Percentiles rank a stretch among this genome's conserved stretches.
Conservation (phyloP, 1,140 invertebrate species). For the Sinella curviseta region DNA sequence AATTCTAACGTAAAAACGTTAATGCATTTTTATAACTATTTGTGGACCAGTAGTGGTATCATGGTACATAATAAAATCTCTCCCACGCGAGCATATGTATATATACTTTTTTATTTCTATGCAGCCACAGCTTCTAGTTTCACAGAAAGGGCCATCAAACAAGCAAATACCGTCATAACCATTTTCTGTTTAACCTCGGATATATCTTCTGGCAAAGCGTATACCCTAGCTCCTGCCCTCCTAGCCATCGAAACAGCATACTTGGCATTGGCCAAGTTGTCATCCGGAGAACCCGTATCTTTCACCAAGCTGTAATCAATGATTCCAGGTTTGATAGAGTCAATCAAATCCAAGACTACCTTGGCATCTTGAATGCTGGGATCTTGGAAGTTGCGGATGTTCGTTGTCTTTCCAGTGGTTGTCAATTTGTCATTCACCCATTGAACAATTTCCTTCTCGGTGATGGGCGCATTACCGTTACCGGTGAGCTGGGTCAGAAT, state of each 20-base stretch:
- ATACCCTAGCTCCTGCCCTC: slow-evolving; percentile 94
- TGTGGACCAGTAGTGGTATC: too few relatives aligned
- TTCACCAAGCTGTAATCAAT: slow-evolving; percentile 92
- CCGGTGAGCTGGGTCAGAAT: slow-evolving; percentile 88
- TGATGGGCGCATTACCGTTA: slow-evolving; percentile 80
- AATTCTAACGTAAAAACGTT: too few relatives aligned
- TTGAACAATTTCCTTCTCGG: slow-evolving; percentile 91
- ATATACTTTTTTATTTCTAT: not conserved
- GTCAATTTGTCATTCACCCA: slow-evolving; percentile 95
- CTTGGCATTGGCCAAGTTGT: slow-evolving; percentile 92
- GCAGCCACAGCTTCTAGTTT: slow-evolving; percentile 1
- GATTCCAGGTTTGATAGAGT: slow-evolving; percentile 91
- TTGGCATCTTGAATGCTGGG: slow-evolving; percentile 76
- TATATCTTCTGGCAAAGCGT: slow-evolving; percentile 98
- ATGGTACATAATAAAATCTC: too few relatives aligned
- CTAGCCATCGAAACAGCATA: slow-evolving; percentile 98
- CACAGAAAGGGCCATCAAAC: slow-evolving; percentile 60
- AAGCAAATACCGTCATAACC: slow-evolving; percentile 99
- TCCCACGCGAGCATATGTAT: too few relatives aligned
- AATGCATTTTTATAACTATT: too few relatives aligned
- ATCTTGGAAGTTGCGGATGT: slow-evolving; percentile 87
- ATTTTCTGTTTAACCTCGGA: slow-evolving; percentile 97
- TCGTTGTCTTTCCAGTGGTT: slow-evolving; percentile 73
- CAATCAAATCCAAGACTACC: slow-evolving; percentile 92
- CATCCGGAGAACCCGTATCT: slow-evolving; percentile 76